phyloP scores from a whole-genome alignment of 2,888 invertebrate species.

The Rhagophthalmus giganteus region DNA sequence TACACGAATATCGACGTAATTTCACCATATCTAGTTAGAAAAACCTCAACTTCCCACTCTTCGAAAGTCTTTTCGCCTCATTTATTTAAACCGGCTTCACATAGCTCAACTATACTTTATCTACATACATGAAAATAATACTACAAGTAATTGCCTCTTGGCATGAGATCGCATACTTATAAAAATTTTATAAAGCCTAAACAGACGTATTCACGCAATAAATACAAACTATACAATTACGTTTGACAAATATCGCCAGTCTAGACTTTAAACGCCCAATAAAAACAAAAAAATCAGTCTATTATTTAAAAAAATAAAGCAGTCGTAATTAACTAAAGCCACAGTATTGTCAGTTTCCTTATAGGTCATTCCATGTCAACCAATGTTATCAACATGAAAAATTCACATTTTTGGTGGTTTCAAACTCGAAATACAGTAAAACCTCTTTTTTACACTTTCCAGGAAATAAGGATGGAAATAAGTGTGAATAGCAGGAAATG shows the following conservation, averaged over 20 bases:
- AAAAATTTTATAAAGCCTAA: slow-evolving; percentile 23
- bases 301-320: slow-evolving; percentile 36
- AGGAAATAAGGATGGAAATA: too few relatives aligned
- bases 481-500: too few relatives aligned
- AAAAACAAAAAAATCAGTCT: slow-evolving; percentile 44
- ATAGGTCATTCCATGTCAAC: too few relatives aligned
- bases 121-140: slow-evolving; percentile 41
- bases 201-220: slow-evolving; percentile 23
- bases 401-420: too few relatives aligned
- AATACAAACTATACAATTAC: slow-evolving; percentile 33
- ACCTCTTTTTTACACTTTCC: too few relatives aligned
- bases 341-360: slow-evolving; percentile 40
- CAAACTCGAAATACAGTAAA: too few relatives aligned
- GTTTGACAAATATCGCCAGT: slow-evolving; percentile 23
- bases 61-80: slow-evolving; percentile 22
- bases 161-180: slow-evolving; percentile 41
- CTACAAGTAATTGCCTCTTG: slow-evolving; percentile 38
- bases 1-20: slow-evolving; percentile 16
- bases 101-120: slow-evolving; percentile 15
- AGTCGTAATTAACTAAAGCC: slow-evolving; percentile 35
- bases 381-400: too few relatives aligned
- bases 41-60: slow-evolving; percentile 7
- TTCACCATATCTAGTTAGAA: slow-evolving; percentile 8
- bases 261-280: slow-evolving; percentile 38
- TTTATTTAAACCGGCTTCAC: slow-evolving; percentile 21